Base-by-base conservation (phyloP, 2,888 invertebrate genomes). In the Clistopyga incitator region DNA sequence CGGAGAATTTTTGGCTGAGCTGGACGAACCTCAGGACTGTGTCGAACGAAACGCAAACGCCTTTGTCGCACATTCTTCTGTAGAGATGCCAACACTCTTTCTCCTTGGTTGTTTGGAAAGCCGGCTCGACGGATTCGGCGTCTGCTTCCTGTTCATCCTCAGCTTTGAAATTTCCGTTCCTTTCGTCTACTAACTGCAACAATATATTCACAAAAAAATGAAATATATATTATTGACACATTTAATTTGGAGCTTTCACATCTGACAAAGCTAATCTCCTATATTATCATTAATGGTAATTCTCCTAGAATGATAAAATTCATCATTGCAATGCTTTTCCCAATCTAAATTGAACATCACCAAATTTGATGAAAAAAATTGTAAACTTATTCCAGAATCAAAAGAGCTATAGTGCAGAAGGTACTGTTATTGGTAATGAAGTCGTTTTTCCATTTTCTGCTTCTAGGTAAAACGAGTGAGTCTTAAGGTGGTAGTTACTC, bases 71-170 rank as follows among this genome's bases (percentile, higher is more conserved):
- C 96, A 96, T 96, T 92, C 95, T 95, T 85, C 95, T 94, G 88
- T 95, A 96, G 84, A 96, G 93, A 81, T 95, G 95, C 96, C 96
- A 96, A 89, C 96, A 96, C 91, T 96, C 95, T 71, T 94, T 94
- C 86, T 95, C 95, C 88, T 95, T 95, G 0, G 93, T 92, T 15
- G 94, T 94, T 84, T 94, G 93, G 83, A 95, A 94, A 77, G 94
- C 93, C 0, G 94, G 93, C n/a, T 94, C 94, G 82, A 90, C 92
- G 29, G 91, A 79, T 45, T 91, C 86, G 84, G 89, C 11, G 89
- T 91, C 80, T 72, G 75, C 80, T 2, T 84, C 79, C 8, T 85
- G 82, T 38, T 85, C 87, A 38, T 56, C 34, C 47, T 71, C 86
- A 6, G 85, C 15, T 74, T 84, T 87, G 70, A 81, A 47, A 61